A percentile compares a stretch with the other conserved stretches of the same genome.
phyloP scores from a whole-genome alignment of 23 tunicate genomes.

The Styela clava region DNA sequence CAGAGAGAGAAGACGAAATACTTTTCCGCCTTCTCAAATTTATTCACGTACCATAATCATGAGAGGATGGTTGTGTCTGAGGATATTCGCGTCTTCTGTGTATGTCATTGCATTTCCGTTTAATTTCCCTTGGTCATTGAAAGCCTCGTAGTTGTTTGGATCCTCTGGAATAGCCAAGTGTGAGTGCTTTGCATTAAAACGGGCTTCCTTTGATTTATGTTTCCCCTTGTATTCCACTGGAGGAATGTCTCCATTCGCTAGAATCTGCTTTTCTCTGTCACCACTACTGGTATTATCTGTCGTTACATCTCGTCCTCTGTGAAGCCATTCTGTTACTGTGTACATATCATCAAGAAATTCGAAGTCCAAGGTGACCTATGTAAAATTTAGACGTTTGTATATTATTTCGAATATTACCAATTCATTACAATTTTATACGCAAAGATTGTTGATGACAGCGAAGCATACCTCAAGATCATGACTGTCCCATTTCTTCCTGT shows the following conservation, averaged over 20 bases:
- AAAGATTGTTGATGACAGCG: too few species aligned
- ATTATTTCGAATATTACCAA: too few species aligned
- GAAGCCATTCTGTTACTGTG: constrained; percentile 71
- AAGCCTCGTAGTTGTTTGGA: constrained; percentile 53
- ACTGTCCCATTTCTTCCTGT: constrained; percentile 67
- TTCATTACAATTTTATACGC: too few species aligned
- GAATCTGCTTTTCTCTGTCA: background rate
- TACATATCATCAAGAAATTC: constrained; percentile 87
- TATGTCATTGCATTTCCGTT: constrained; percentile 62
- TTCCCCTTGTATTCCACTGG: constrained; percentile 21
- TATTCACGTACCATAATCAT: constrained; percentile 86
- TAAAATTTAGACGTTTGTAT: too few species aligned
- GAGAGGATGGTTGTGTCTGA: constrained; percentile 82
- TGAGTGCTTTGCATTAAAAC: background rate
- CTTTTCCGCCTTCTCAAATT: too few species aligned
- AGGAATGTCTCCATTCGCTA: background rate
- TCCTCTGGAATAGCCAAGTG: constrained; percentile 22
- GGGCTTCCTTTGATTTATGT: background rate
- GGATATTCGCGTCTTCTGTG: constrained; percentile 39
- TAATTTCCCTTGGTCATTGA: constrained; percentile 62
- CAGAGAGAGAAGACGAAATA: too few species aligned
- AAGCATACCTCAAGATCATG: constrained; percentile 38
- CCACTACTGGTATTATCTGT: background rate
- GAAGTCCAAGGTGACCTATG: constrained; percentile 60
- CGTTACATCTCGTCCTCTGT: constrained; percentile 9